Base-by-base conservation (phyloP, 2,888 invertebrate genomes). In the Phortica okadai region DNA sequence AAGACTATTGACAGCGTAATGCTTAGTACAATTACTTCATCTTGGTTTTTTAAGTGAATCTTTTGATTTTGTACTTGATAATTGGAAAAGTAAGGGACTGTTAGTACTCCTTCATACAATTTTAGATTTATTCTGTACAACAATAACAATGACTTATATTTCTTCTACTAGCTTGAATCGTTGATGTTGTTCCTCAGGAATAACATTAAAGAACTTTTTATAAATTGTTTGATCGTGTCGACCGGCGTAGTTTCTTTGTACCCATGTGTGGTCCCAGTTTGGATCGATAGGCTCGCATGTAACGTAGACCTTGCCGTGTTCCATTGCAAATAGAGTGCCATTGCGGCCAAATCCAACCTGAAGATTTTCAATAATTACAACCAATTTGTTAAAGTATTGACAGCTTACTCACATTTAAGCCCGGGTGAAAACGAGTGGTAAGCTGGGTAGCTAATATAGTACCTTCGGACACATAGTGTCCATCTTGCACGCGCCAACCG, bases 201-300 rank as follows among this genome's bases (percentile, higher is more conserved):
- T 93, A 56, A 98, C 93, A 92, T 98, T 95, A 83, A 94, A 96
- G 89, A 97, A 96, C 88, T 97, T 97, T 90, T 97, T 98, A 85
- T 94, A 94, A 80, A 97, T 95, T 1, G 92, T 93, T 82, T 94
- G 94, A 1, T 93, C 92, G 84, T 94, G 92, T 76, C 95, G 92
- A 0, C 94, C 94, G 0, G 92, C 92, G 90, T 96, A 95, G 86
- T 93, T 90, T 79, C 93, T 91, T 86, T 94, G 93, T 45, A 97
- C 92, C 95, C 96, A 96, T 0, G 93, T 93, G 86, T 96, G 96
- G 16, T 95, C 93, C 94, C 96, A 96, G 84, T 96, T 93, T 0
- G 95, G 95, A 78, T 97, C 94, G 75, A 95, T 93, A 86, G 95
- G 94, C 89, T 98, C 98, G 91, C 96, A 96, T 0, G 97, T 96